Conservation (phyloP, 2,888 invertebrate genomes). For the Agrotis segetum region DNA sequence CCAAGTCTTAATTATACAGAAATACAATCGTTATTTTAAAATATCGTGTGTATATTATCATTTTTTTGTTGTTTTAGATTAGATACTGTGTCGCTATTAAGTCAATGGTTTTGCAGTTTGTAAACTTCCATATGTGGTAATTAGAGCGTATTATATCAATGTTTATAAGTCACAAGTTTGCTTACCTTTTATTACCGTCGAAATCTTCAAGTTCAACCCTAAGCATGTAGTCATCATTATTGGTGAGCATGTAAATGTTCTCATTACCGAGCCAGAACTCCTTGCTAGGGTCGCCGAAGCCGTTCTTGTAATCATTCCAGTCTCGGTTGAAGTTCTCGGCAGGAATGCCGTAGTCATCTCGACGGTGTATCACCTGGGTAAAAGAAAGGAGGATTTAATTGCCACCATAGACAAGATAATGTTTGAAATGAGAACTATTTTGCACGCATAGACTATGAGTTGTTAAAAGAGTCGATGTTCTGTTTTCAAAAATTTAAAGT, state of each 20-base stretch:
- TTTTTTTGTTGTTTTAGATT: too few relatives aligned
- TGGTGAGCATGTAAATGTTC: constrained; percentile 98
- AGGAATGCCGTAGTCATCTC: constrained; percentile 96
- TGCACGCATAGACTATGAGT: not conserved
- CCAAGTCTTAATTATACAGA: too few relatives aligned
- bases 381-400: constrained; percentile 7
- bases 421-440: not conserved
- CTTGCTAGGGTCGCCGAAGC: constrained; percentile 97
- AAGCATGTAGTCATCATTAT: constrained; percentile 97
- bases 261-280: constrained; percentile 98
- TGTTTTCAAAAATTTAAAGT: not conserved
- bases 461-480: not conserved
- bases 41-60: too few relatives aligned
- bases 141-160: not conserved
- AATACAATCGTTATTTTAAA: too few relatives aligned
- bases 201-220: constrained; percentile 97
- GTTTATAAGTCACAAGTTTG: not conserved
- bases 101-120: too few relatives aligned
- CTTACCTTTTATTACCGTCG: constrained; percentile 97
- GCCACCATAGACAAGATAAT: not conserved
- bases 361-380: constrained; percentile 95
- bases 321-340: constrained; percentile 97
- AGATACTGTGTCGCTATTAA: too few relatives aligned
- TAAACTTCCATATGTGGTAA: too few relatives aligned
- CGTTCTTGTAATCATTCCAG: constrained; percentile 98